phyloP scores from a whole-genome alignment of 1,140 invertebrate species.

The Pogonomyrmex californicus region DNA sequence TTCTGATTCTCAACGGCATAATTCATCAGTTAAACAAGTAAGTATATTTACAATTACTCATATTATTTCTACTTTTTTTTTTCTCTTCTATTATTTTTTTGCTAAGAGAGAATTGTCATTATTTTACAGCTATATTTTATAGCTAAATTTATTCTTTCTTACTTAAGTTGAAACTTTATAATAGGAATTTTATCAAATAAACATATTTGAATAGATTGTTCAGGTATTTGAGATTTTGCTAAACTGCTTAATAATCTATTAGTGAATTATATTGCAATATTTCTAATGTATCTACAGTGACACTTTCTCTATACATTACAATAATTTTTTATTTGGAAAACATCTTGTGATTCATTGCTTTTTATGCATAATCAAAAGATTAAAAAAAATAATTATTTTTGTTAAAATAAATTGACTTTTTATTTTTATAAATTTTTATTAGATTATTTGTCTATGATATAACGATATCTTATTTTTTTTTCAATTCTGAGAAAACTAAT shows the following conservation, averaged over 20 bases:
- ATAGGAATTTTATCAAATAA: background rate
- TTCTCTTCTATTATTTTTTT: background rate
- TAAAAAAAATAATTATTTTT: background rate
- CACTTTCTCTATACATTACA: background rate
- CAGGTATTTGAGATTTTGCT: background rate
- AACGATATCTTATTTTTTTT: conserved; percentile 3
- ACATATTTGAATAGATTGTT: background rate
- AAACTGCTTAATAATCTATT: background rate
- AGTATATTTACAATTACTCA: conserved; percentile 47
- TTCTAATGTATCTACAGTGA: background rate
- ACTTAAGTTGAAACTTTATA: background rate
- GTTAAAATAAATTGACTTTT: background rate
- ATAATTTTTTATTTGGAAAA: background rate
- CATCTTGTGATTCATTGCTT: background rate
- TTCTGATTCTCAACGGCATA: conserved; percentile 64
- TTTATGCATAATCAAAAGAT: background rate
- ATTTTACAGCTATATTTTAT: too few relatives aligned
- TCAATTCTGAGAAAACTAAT: background rate
- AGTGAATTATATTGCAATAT: background rate
- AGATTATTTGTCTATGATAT: background rate
- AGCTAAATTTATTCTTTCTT: background rate
- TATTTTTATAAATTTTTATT: background rate
- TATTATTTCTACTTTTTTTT: background rate
- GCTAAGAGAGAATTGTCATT: too few relatives aligned
- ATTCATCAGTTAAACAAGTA: conserved; percentile 71